A percentile compares a stretch with the other conserved stretches of the same genome.
These are phyloP conservation scores for Xylota sylvarum DNA, from an alignment of 2,888 invertebrate genomes.

Conservation along the genomic window DNA sequence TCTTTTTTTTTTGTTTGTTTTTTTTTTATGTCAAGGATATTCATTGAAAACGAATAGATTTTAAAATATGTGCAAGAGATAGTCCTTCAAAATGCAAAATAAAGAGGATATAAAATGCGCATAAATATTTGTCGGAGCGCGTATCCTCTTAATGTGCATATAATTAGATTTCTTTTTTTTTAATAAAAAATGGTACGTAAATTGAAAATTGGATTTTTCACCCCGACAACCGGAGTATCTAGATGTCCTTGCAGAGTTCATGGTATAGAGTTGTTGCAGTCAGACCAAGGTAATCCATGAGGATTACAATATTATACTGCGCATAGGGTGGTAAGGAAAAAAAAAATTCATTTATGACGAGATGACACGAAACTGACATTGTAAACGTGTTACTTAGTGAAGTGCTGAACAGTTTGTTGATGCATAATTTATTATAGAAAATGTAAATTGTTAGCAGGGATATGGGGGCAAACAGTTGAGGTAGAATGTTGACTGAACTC, in stretches of 20 bases:
- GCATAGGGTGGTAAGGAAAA: not conserved
- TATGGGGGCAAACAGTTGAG: not conserved
- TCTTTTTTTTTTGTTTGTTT: too few species aligned
- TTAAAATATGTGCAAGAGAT: not conserved
- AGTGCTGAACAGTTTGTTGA: constrained; percentile 44
- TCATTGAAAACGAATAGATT: constrained; percentile 15
- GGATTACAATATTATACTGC: constrained; percentile 49
- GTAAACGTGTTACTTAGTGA: constrained; percentile 47
- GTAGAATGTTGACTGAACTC: not conserved
- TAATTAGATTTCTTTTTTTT: constrained; percentile 50
- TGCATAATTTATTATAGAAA: constrained; percentile 53
- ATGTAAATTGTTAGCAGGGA: constrained; percentile 13
- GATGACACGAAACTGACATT: constrained; percentile 44
- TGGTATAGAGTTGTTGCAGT: constrained; percentile 16
- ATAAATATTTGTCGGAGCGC: constrained; percentile 33
- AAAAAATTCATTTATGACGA: constrained; percentile 38
- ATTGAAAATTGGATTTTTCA: constrained; percentile 55
- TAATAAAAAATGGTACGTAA: constrained; percentile 13
- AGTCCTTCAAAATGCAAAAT: not conserved
- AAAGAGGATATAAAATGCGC: constrained; percentile 26
- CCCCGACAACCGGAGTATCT: too few species aligned
- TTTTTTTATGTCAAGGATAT: constrained; percentile 33
- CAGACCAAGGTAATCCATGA: constrained; percentile 56
- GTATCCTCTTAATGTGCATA: constrained; percentile 22
- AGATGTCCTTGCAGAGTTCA: constrained; percentile 53